Evolutionary conservation across 1,140 invertebrate species (phyloP), one percentile per base, ranked within the genome.

Genomic region (Plectus sambesii): DNA sequence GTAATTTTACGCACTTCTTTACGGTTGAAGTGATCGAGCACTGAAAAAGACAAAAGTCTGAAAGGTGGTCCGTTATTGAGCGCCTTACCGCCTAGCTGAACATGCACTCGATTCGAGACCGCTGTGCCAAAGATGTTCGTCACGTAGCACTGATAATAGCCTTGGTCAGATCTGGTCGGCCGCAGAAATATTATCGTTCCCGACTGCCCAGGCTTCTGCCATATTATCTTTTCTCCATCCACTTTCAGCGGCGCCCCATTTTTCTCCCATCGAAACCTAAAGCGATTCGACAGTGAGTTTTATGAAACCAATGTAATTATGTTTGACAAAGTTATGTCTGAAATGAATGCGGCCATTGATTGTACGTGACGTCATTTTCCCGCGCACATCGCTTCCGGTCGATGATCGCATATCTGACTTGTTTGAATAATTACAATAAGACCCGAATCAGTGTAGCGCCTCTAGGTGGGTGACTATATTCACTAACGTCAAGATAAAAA

Each of bases 51-150:
- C 22, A 51, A 44, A n/a, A n/a, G n/a, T n/a, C n/a, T n/a, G n/a
- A n/a, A 97, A 74, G 42, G 83, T 86, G 5, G 89, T n/a, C n/a
- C n/a, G n/a, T n/a, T n/a, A n/a, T n/a, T n/a, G n/a, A n/a, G n/a
- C 12, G 6, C 51, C 54, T 49, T 19, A 60, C 58, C 36, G 44
- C 59, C 61, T 5, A 57, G 36, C 37, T 56, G 51, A 20, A 62
- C 51, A 37, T 62, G 57, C 8, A 93, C 87, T 0, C 85, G 85
- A 70, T 93, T 93, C 0, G 87, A 89, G 0, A 87, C 86, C 9
- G 87, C 86, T 3, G 78, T 83, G 35, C 90, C 92, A 77, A 85
- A 87, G 61, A 86, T 81, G 67, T 98, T 98, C 60, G 81, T 79
- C 0, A 89, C 90, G 70, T 90, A 90, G 73, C 92, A 98, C 68